These are phyloP conservation scores for Vultur gryphus DNA, from an alignment of 2,797 vertebrate genomes.

Conservation along the genomic window DNA sequence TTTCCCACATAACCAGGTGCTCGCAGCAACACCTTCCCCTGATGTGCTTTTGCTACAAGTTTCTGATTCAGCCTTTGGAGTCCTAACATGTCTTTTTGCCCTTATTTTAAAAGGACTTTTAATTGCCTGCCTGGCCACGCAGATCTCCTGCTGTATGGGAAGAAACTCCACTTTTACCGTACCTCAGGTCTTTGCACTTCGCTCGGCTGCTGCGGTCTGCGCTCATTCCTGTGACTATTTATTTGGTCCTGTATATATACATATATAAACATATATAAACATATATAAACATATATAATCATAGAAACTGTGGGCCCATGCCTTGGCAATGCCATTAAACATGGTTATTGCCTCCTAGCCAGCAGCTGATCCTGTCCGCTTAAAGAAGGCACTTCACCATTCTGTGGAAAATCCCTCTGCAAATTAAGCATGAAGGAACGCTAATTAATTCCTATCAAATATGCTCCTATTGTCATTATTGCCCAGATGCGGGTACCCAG, in stretches of 20 bases:
- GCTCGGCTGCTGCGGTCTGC: rapidly evolving
- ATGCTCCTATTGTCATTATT: rapidly evolving
- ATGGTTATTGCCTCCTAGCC: rapidly evolving
- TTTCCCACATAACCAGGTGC: not conserved
- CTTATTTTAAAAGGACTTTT: not conserved
- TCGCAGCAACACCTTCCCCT: not conserved
- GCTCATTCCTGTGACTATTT: rapidly evolving
- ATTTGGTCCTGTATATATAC: rapidly evolving
- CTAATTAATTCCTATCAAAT: not conserved
- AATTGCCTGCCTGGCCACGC: rapidly evolving
- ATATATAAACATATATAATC: too few species aligned
- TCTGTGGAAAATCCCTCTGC: not conserved
- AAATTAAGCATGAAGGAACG: too few species aligned
- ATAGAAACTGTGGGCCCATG: rapidly evolving
- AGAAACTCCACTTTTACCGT: not conserved
- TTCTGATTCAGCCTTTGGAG: not conserved
- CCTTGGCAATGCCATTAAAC: not conserved
- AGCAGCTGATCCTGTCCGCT: rapidly evolving
- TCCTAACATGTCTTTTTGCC: not conserved
- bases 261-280: too few species aligned
- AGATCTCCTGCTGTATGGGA: not conserved
- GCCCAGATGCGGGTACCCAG: too few species aligned
- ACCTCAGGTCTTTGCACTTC: not conserved
- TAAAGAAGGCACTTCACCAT: not conserved
- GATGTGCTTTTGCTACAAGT: rapidly evolving